These are phyloP conservation scores for Melanophora roralis DNA, from an alignment of 2,888 invertebrate species.

Conservation along the genomic window DNA sequence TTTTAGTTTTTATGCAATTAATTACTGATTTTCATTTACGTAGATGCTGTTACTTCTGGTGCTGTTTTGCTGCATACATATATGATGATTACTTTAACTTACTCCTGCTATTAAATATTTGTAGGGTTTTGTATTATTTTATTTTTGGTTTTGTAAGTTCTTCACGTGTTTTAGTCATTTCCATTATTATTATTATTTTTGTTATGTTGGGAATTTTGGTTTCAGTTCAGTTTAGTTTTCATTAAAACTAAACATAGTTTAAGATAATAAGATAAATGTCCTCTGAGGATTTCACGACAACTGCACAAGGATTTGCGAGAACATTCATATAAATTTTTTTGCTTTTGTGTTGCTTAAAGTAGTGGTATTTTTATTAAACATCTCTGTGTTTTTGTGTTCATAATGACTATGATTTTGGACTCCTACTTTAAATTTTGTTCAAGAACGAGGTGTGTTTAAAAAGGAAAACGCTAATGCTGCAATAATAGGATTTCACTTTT, in stretches of 20 bases:
- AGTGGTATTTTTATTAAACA: conserved; percentile 44
- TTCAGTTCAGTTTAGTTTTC: conserved; percentile 42
- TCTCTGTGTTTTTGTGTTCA: conserved; percentile 50
- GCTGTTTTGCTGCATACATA: not conserved
- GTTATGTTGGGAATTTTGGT: conserved; percentile 44
- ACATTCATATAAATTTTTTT: not conserved
- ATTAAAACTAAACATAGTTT: conserved; percentile 53
- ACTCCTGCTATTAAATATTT: conserved; percentile 8
- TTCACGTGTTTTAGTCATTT: conserved; percentile 30
- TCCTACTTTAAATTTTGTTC: conserved; percentile 11
- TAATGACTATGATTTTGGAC: conserved; percentile 33
- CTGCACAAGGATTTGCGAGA: conserved; percentile 34
- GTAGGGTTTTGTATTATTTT: conserved; percentile 9
- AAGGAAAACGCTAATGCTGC: not conserved
- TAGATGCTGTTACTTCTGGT: not conserved
- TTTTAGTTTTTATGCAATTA: conserved; percentile 19
- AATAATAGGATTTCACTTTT: too few species aligned
- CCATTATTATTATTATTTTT: conserved; percentile 56
- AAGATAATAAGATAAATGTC: conserved; percentile 62
- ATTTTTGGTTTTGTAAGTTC: conserved; percentile 4
- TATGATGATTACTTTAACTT: not conserved
- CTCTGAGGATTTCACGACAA: conserved; percentile 53
- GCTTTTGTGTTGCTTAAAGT: not conserved
- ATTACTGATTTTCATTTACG: not conserved
- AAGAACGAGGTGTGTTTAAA: not conserved